Evolutionary conservation across 2,888 invertebrate genomes (phyloP).

Genomic region (Eupithecia vulgata): DNA sequence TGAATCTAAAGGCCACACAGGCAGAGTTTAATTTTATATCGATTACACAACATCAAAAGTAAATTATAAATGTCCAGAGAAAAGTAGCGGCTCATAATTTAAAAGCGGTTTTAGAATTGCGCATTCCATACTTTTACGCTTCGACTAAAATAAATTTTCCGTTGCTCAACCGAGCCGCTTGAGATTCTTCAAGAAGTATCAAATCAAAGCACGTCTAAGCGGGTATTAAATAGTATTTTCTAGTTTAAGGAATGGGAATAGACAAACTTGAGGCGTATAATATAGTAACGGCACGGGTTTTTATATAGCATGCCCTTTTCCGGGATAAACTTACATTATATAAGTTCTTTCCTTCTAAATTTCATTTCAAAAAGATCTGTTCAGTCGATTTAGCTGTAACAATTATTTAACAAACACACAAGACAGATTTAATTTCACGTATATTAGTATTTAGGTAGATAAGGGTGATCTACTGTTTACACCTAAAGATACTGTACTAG

Average conservation of each 20-base stretch:
- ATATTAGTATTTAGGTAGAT: too few relatives aligned
- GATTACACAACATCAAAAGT: not conserved
- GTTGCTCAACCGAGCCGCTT: slow-evolving; percentile 42
- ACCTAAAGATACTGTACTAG: not conserved
- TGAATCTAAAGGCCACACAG: not conserved
- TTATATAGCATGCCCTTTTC: not conserved
- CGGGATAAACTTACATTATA: too few relatives aligned
- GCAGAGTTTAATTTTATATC: not conserved
- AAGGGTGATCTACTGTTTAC: not conserved
- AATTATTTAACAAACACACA: too few relatives aligned
- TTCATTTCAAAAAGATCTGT: too few relatives aligned
- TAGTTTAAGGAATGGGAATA: not conserved
- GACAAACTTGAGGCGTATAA: not conserved
- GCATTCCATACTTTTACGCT: slow-evolving; percentile 51
- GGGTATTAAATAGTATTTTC: not conserved
- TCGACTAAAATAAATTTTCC: slow-evolving; percentile 52
- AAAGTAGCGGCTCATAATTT: slow-evolving; percentile 41
- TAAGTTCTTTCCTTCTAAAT: too few relatives aligned
- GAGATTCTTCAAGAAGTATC: slow-evolving; percentile 29
- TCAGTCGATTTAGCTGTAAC: too few relatives aligned
- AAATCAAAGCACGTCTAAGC: slow-evolving; percentile 12
- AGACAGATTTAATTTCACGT: not conserved
- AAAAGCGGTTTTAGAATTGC: slow-evolving; percentile 50
- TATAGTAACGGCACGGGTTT: not conserved
- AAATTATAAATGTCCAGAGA: slow-evolving; percentile 18